Percentiles rank a stretch among this genome's conserved stretches.
phyloP scores from a whole-genome alignment of 2,113 vertebrate species.

The Xiphias gladius region DNA sequence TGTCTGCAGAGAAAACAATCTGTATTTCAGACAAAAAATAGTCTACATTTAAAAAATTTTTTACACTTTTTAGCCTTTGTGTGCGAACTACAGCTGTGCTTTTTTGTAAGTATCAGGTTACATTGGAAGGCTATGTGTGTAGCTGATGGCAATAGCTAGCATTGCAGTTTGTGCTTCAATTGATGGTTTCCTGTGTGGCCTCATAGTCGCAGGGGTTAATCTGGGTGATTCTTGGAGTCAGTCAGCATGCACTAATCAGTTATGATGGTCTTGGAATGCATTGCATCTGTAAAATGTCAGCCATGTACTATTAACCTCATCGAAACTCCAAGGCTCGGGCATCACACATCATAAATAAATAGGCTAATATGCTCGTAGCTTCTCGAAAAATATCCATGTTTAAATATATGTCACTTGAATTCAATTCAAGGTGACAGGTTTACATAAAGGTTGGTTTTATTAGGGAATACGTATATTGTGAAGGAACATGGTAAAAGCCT shows the following conservation, averaged over 20 bases:
- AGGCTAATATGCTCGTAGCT: constrained; percentile 7
- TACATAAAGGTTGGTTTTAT: neutral
- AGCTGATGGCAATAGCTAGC: too few species aligned
- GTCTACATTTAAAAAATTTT: neutral
- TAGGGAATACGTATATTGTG: neutral
- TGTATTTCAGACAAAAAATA: neutral
- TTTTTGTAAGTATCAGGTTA: constrained; percentile 35
- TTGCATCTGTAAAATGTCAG: constrained; percentile 56
- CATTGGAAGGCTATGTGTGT: neutral
- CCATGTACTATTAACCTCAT: constrained; percentile 9
- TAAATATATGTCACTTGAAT: neutral
- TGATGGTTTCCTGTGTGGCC: constrained; percentile 65
- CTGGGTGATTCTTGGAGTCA: constrained; percentile 49
- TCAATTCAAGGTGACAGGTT: constrained; percentile 11
- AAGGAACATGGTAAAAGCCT: neutral
- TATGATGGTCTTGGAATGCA: constrained; percentile 62
- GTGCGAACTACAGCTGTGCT: neutral
- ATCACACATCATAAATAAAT: constrained; percentile 21
- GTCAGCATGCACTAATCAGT: constrained; percentile 48
- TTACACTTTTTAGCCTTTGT: neutral
- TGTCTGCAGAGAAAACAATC: constrained; percentile 1
- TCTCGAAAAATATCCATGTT: constrained; percentile 15
- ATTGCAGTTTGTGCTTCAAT: neutral
- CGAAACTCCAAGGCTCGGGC: constrained; percentile 15
- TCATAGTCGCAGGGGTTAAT: constrained; percentile 58